Percentiles rank a stretch among this genome's conserved stretches.
Conservation (phyloP, 2,888 invertebrate species). For the Hetaerina titia region DNA sequence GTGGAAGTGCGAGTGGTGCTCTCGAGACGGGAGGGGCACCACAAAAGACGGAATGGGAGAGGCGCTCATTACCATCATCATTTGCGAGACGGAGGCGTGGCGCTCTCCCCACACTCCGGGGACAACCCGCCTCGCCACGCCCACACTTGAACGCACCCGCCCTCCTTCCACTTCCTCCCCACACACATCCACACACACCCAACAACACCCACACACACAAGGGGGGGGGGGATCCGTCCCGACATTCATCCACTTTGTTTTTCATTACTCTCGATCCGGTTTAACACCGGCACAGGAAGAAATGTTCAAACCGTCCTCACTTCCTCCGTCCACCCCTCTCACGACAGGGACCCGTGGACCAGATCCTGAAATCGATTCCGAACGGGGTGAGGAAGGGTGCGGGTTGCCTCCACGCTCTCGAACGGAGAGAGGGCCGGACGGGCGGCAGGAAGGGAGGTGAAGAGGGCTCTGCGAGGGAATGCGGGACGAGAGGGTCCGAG, state of each 20-base stretch:
- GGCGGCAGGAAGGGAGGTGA: not conserved
- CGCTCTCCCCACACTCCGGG: not conserved
- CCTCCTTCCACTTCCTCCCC: not conserved
- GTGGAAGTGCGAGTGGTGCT: not conserved
- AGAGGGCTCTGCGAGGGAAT: not conserved
- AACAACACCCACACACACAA: not conserved
- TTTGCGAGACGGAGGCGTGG: not conserved
- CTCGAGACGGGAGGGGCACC: not conserved
- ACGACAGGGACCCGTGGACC: slow-evolving; percentile 40
- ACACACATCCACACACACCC: not conserved
- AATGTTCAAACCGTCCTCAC: not conserved
- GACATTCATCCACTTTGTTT: not conserved
- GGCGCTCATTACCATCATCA: not conserved
- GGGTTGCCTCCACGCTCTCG: not conserved
- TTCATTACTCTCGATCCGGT: not conserved
- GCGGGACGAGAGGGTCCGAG: too few relatives aligned
- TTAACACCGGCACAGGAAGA: not conserved
- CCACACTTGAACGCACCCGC: not conserved
- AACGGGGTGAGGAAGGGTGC: not conserved
- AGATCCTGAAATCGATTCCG: slow-evolving; percentile 52
- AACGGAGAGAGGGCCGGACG: not conserved
- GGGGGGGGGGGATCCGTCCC: not conserved
- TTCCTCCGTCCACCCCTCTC: slow-evolving; percentile 44
- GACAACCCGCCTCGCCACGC: not conserved
- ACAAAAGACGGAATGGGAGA: not conserved